These are phyloP conservation scores for Morpho helenor DNA, from an alignment of 2,888 invertebrate species.

Conservation along the genomic window DNA sequence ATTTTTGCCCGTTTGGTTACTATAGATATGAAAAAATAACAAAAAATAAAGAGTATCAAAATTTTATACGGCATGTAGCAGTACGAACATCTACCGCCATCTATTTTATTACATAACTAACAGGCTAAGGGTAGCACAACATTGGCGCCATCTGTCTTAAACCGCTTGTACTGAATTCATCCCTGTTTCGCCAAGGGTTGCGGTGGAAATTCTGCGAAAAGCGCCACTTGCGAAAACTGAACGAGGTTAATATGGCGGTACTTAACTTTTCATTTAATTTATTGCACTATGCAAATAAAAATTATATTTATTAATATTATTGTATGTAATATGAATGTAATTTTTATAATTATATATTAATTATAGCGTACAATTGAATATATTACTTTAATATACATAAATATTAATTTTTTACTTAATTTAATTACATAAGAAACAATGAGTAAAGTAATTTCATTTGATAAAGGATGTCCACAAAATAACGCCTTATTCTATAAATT, in stretches of 20 bases:
- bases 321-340: no score
- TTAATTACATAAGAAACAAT: no score
- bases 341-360: no score
- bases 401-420: no score
- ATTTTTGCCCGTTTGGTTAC: no score
- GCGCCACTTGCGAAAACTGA: slow-evolving; percentile 55
- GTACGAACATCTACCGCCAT: slow-evolving; percentile 47
- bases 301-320: no score
- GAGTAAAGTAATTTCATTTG: no score
- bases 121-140: slow-evolving; percentile 13
- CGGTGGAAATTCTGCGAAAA: slow-evolving; percentile 61
- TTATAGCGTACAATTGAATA: no score
- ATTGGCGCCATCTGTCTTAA: slow-evolving; percentile 53
- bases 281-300: no score
- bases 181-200: slow-evolving; percentile 66
- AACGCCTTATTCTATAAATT: no score
- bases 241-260: slow-evolving; percentile 32
- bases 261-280: neutral
- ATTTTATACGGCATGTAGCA: neutral
- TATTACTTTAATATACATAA: no score
- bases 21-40: neutral
- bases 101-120: slow-evolving; percentile 34
- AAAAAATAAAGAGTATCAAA: neutral
- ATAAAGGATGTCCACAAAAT: no score
- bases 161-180: slow-evolving; percentile 46